These are phyloP conservation scores for Chromoteleia sp. DNA, from an alignment of 2,888 invertebrate genomes.

Conservation along the genomic window DNA sequence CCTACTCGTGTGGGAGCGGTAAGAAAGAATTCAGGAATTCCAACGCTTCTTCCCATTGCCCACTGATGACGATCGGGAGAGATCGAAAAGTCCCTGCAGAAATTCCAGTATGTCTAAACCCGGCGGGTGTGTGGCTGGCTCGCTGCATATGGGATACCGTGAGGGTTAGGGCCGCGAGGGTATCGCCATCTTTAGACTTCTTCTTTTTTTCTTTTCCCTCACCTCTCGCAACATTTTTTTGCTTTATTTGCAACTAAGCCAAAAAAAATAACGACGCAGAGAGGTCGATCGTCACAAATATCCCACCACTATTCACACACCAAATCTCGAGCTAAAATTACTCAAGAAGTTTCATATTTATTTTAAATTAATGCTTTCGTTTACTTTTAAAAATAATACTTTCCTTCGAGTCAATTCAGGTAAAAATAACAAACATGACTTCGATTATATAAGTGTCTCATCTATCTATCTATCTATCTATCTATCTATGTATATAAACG, in stretches of 20 bases:
- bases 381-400: too few relatives aligned
- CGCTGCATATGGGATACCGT: conserved; percentile 74
- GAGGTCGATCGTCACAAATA: conserved; percentile 51
- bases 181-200: conserved; percentile 80
- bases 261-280: conserved; percentile 37
- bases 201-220: conserved; percentile 69
- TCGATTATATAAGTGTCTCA: too few relatives aligned
- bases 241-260: conserved; percentile 47
- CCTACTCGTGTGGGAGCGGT: conserved; percentile 63
- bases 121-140: conserved; percentile 83
- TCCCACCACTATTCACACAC: conserved; percentile 28
- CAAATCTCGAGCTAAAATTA: not conserved
- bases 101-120: conserved; percentile 84
- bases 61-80: conserved; percentile 68
- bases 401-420: too few relatives aligned
- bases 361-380: not conserved
- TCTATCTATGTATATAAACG: too few relatives aligned
- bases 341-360: not conserved
- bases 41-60: conserved; percentile 62
- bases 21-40: conserved; percentile 66
- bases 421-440: too few relatives aligned
- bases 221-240: conserved; percentile 62
- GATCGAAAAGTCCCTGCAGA: conserved; percentile 73
- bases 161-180: conserved; percentile 81
- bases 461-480: too few relatives aligned